These are phyloP conservation scores for Philereme vetulata DNA, from an alignment of 2,888 invertebrate species.

Conservation along the genomic window DNA sequence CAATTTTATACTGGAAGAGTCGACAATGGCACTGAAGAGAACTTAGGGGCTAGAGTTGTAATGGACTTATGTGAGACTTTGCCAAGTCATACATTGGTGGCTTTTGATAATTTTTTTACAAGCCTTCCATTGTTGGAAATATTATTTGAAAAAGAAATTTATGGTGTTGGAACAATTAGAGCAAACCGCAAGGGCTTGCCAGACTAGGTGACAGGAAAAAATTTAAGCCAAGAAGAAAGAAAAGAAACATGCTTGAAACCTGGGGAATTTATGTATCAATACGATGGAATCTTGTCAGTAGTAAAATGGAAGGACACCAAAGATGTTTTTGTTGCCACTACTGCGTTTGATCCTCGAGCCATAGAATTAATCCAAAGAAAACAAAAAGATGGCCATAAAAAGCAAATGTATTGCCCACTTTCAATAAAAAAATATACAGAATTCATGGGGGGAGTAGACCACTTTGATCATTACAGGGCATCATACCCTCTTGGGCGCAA, in stretches of 20 bases:
- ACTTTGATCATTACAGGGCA: slow-evolving; percentile 47
- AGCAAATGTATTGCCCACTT: too few relatives aligned
- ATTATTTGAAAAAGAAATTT: slow-evolving; percentile 39
- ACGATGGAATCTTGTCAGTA: too few relatives aligned
- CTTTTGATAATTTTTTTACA: slow-evolving; percentile 49
- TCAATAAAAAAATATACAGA: slow-evolving; percentile 35
- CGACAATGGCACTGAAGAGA: slow-evolving; percentile 24
- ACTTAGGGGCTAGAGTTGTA: slow-evolving; percentile 31
- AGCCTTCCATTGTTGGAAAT: slow-evolving; percentile 33
- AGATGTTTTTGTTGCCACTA: too few relatives aligned
- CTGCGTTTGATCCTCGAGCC: too few relatives aligned
- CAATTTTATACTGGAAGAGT: slow-evolving; percentile 11
- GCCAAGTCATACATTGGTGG: slow-evolving; percentile 40
- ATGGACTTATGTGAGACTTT: slow-evolving; percentile 34
- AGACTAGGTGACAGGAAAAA: slow-evolving; percentile 24
- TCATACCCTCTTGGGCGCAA: slow-evolving; percentile 46
- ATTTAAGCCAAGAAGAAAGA: slow-evolving; percentile 10
- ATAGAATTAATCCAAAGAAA: too few relatives aligned
- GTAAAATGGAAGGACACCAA: too few relatives aligned
- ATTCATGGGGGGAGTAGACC: slow-evolving; percentile 45
- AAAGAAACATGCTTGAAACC: too few relatives aligned
- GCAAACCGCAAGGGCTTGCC: slow-evolving; percentile 40
- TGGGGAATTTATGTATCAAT: too few relatives aligned
- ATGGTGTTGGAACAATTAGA: slow-evolving; percentile 44
- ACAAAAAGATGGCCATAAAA: too few relatives aligned